These are phyloP conservation scores for Steinernema feltiae DNA, from an alignment of 1,140 invertebrate genomes.

Conservation along the genomic window DNA sequence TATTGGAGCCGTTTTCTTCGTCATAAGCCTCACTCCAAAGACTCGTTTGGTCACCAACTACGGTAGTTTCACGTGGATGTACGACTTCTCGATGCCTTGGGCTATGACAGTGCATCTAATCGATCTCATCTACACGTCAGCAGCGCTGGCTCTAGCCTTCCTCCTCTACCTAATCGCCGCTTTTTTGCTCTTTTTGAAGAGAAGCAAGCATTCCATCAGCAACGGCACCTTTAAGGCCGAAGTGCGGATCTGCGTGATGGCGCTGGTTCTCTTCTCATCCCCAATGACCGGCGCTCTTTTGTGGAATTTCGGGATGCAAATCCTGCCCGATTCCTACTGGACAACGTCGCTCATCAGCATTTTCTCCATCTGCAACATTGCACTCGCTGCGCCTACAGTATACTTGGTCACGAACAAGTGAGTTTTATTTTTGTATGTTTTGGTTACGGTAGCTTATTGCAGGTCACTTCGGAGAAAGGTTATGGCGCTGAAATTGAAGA, in stretches of 20 bases:
- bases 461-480: neutral
- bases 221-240: neutral
- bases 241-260: neutral
- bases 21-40: neutral
- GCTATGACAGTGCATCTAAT: neutral
- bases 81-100: neutral
- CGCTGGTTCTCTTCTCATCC: neutral
- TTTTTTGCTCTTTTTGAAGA: neutral
- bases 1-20: neutral
- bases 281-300: neutral
- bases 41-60: neutral
- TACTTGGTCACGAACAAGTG: neutral
- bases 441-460: too few relatives aligned
- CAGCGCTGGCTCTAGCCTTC: neutral
- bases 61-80: neutral
- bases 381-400: neutral
- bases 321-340: neutral
- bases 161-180: neutral
- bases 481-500: too few relatives aligned
- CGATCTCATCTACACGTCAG: neutral
- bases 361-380: neutral
- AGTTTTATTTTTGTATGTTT: neutral
- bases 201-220: neutral
- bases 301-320: neutral
- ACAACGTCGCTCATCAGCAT: neutral